phyloP scores from a whole-genome alignment of 2,113 vertebrate genomes.

The Pampusana beccarii region DNA sequence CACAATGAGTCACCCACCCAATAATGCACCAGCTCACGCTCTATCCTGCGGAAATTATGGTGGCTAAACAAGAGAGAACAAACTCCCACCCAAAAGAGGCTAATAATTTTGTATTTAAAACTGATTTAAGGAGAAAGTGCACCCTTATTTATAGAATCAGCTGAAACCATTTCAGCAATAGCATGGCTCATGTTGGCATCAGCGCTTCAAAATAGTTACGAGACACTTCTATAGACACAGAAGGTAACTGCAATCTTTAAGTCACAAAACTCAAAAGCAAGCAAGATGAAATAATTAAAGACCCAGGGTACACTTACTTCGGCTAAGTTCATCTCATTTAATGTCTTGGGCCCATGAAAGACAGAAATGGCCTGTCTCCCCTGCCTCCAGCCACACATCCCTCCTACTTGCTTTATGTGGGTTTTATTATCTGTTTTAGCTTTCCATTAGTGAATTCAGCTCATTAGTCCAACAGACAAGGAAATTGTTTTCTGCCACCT shows the following conservation, averaged over 20 bases:
- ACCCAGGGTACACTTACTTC: background rate
- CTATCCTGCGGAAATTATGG: background rate
- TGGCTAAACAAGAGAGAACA: background rate
- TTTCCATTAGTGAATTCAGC: background rate
- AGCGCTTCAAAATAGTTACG: background rate
- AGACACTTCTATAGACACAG: background rate
- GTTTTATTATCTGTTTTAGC: background rate
- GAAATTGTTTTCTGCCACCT: background rate
- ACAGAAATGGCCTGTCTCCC: background rate
- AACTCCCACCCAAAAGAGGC: background rate
- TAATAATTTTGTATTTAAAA: background rate
- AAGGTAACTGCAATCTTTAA: background rate
- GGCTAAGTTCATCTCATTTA: background rate
- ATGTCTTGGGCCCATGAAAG: background rate
- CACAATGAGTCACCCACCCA: background rate
- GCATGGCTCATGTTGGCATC: background rate
- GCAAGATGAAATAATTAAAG: background rate
- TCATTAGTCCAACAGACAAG: background rate
- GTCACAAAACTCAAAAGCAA: background rate
- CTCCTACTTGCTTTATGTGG: background rate
- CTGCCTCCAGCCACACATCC: background rate
- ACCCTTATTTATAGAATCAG: background rate
- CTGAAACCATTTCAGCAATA: background rate
- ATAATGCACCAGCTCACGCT: background rate
- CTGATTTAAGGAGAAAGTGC: background rate